A percentile compares a stretch with the other conserved stretches of the same genome.
phyloP scores from a whole-genome alignment of 1,140 invertebrate species.

The Parasteatoda tepidariorum region DNA sequence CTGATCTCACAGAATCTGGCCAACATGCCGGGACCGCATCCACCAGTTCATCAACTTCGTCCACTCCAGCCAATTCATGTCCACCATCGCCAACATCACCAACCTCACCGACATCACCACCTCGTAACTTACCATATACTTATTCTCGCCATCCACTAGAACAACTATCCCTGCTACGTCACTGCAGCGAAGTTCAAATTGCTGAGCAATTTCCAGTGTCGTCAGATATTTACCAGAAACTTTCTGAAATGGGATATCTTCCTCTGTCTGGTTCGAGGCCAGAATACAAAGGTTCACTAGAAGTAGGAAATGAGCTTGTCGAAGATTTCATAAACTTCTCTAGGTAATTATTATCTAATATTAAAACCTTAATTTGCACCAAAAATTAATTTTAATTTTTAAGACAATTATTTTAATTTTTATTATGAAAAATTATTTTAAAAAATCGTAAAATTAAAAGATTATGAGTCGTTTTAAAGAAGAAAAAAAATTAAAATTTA shows the following conservation, averaged over 20 bases:
- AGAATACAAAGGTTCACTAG: slow-evolving; percentile 49
- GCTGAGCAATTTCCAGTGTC: slow-evolving; percentile 34
- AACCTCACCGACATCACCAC: neutral
- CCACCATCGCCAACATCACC: slow-evolving; percentile 19
- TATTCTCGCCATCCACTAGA: slow-evolving; percentile 48
- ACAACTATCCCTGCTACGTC: slow-evolving; percentile 34
- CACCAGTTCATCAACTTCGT: neutral
- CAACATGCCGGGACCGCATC: slow-evolving; percentile 29
- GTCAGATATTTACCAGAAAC: slow-evolving; percentile 9
- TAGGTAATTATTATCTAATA: neutral
- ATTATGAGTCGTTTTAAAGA: no score
- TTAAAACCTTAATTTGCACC: no score
- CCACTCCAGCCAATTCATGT: slow-evolving; percentile 25
- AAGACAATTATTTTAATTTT: no score
- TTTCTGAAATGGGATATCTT: slow-evolving; percentile 27
- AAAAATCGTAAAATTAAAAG: no score
- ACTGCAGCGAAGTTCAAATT: slow-evolving; percentile 47
- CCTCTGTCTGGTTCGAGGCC: slow-evolving; percentile 24
- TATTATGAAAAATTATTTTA: no score
- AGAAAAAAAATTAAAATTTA: no score
- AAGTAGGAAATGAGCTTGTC: slow-evolving; percentile 68
- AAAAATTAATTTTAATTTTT: no score
- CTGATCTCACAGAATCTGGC: slow-evolving; percentile 51
- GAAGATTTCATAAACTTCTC: slow-evolving; percentile 68
- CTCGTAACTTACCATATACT: slow-evolving; percentile 30